Percentiles rank a stretch among this genome's conserved stretches.
Evolutionary conservation across 2,797 vertebrate species (phyloP).

Genomic region (Tragopan temminckii): DNA sequence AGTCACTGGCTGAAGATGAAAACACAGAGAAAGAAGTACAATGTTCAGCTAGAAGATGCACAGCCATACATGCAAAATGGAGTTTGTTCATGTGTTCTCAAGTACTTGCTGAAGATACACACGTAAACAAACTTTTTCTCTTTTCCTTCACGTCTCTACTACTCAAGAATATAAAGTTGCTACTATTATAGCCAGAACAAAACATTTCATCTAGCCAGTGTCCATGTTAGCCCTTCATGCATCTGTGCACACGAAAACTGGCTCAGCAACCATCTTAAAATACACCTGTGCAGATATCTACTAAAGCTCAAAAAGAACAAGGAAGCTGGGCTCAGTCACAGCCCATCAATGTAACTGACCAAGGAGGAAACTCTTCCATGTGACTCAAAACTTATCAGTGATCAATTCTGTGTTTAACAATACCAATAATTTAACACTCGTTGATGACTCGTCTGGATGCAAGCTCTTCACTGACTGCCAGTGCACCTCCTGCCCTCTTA

Average conservation of each 20-base stretch:
- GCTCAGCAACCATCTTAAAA: not conserved
- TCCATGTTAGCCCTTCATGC: accelerated
- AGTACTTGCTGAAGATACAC: not conserved
- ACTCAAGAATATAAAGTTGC: not conserved
- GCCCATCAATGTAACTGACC: not conserved
- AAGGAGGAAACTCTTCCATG: not conserved
- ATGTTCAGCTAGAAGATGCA: not conserved
- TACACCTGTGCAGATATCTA: not conserved
- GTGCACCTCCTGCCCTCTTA: not conserved
- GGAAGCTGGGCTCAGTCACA: not conserved
- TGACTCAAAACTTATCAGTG: not conserved
- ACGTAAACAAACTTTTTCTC: not conserved
- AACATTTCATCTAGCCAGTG: not conserved
- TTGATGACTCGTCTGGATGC: not conserved
- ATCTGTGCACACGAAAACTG: not conserved
- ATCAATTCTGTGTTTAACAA: not conserved
- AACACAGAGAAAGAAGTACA: not conserved
- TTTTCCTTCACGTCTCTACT: not conserved
- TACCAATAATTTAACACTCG: not conserved
- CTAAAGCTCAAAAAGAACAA: not conserved
- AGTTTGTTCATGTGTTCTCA: not conserved
- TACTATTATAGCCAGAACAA: not conserved
- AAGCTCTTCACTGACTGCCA: not conserved
- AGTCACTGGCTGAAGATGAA: not conserved
- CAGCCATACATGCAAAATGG: not conserved